phyloP scores from a whole-genome alignment of 2,113 vertebrate species.

The Hassar affinis region DNA sequence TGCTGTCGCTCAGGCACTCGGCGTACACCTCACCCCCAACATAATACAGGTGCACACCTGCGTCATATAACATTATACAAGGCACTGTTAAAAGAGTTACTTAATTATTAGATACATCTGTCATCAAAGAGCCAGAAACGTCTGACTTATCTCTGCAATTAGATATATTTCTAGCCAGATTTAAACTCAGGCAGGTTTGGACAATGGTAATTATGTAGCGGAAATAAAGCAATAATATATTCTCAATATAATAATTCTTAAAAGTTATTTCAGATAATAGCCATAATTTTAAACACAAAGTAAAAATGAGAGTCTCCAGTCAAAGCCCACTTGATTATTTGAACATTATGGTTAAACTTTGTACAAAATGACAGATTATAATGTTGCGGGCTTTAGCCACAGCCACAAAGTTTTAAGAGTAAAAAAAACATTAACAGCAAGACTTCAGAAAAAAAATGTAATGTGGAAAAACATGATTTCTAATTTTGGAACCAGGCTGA shows the following conservation, averaged over 20 bases:
- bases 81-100: background rate
- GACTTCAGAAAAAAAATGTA: background rate
- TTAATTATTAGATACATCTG: background rate
- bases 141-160: background rate
- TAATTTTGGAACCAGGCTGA: slow-evolving; percentile 14
- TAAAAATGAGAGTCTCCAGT: background rate
- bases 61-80: background rate
- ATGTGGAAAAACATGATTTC: background rate
- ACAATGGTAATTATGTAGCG: background rate
- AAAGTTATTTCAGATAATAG: background rate
- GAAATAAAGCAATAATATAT: background rate
- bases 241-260: background rate
- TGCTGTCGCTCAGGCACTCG: slow-evolving; percentile 96
- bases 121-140: background rate
- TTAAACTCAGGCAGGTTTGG: background rate
- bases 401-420: background rate
- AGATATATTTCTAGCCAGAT: background rate
- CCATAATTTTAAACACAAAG: background rate
- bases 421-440: slow-evolving; percentile 18
- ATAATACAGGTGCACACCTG: slow-evolving; percentile 94
- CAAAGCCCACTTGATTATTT: background rate
- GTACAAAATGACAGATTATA: background rate
- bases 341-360: background rate
- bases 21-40: slow-evolving; percentile 95
- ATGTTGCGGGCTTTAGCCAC: background rate